Conservation (phyloP, 2,113 vertebrate species). For the Pelodiscus sinensis region DNA sequence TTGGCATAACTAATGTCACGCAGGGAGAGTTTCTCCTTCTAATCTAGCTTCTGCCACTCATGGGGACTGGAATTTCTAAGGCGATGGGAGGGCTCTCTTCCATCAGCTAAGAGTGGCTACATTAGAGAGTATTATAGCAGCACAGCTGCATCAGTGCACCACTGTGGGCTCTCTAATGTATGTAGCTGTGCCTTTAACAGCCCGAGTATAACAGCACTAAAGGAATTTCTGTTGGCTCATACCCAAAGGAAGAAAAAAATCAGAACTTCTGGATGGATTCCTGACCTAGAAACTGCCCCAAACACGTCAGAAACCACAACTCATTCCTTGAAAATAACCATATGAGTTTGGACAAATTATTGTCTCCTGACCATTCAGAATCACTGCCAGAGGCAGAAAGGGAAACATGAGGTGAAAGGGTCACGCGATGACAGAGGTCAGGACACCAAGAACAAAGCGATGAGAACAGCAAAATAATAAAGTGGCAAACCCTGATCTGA, state of each 20-base stretch:
- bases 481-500: not conserved
- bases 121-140: too few relatives aligned
- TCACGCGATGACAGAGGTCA: not conserved
- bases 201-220: not conserved
- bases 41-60: too few relatives aligned
- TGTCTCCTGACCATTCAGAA: not conserved
- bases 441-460: not conserved
- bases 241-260: not conserved
- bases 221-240: not conserved
- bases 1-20: too few relatives aligned
- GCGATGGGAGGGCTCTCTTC: too few relatives aligned
- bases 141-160: too few relatives aligned
- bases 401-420: conserved; percentile 37
- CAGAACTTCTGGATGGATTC: not conserved
- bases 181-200: not conserved
- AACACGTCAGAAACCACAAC: not conserved
- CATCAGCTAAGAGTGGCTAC: too few relatives aligned
- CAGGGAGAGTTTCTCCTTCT: too few relatives aligned
- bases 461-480: not conserved
- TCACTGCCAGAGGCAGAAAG: conserved; percentile 27
- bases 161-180: too few relatives aligned
- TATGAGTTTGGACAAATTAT: conserved; percentile 6
- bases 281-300: not conserved
- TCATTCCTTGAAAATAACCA: conserved; percentile 1
- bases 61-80: too few relatives aligned